Evolutionary conservation across 2,113 vertebrate genomes (phyloP), one percentile per base, ranked within the genome.

Genomic region (Pollimyrus isidori): DNA sequence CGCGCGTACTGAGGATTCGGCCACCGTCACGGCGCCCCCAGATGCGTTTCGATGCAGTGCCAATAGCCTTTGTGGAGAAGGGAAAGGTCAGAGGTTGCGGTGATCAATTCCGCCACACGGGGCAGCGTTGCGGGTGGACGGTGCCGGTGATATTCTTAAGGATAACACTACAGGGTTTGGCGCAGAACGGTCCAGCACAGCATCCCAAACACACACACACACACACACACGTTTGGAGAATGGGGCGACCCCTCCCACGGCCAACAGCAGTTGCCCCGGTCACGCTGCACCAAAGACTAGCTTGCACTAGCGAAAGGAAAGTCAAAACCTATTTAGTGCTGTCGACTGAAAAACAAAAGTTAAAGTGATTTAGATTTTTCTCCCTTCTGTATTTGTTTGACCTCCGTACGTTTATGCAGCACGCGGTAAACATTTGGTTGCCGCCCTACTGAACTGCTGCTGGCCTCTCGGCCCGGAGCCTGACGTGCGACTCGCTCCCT

Each of bases 211-310:
- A 42, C 73, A 19, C 73, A 30, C 13, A 76, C 69, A 26, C 35
- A 23, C 15, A 21, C 73, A 17, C 76, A 82, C 35, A 21, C 15
- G 7, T 48, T 82, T 52, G n/a, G n/a, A 49, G 65, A 88, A 56
- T 7, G 50, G 49, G 10, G 23, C 30, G 11, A 49, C 52, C 69
- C 30, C 48, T 87, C 86, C 84, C 89, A 88, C 88, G 65, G 86
- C 62, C 50, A 46, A 50, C 73, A 84, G 35, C 87, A 65, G 86
- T 88, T 90, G 88, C 58, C 91, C 58, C 89, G 53, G 48, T 85
- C 87, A 91, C 88, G 89, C 87, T 90, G 89, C 90, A 91, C 89
- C 90, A 92, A 93, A 92, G 89, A 91, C 88, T 90, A 91, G 88
- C 85, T 91, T 91, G 90, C 91, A 91, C 89, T 91, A 91, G 89